These are phyloP conservation scores for Hippotragus niger DNA, from an alignment of 2,113 vertebrate species.

Conservation along the genomic window DNA sequence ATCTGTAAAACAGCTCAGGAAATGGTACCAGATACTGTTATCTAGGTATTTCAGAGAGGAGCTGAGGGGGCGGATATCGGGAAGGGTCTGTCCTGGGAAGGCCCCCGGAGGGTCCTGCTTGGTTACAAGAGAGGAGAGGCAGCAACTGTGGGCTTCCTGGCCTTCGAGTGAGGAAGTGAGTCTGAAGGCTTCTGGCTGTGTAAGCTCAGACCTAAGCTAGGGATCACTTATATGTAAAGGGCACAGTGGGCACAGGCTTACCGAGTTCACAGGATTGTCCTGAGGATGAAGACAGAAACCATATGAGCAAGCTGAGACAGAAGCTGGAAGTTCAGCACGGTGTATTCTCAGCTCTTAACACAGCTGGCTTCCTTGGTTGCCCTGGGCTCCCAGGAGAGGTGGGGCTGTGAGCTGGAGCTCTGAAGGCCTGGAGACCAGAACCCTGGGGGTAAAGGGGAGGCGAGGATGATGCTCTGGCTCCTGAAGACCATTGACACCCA, in stretches of 20 bases:
- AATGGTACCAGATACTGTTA: neutral
- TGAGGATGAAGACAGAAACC: neutral
- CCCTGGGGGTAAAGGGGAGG: fast-evolving
- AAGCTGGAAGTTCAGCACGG: no score
- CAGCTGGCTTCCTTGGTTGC: neutral
- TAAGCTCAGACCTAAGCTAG: neutral
- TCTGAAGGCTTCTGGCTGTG: neutral
- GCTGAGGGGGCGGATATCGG: neutral
- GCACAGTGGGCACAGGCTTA: neutral
- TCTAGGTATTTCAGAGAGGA: neutral
- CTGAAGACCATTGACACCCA: neutral
- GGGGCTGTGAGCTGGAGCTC: neutral
- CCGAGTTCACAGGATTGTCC: neutral
- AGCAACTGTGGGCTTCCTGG: neutral
- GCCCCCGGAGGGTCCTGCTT: neutral
- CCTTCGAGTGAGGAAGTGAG: neutral
- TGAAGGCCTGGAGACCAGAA: neutral
- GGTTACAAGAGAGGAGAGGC: neutral
- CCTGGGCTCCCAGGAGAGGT: neutral
- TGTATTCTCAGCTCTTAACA: neutral
- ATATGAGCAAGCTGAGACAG: neutral
- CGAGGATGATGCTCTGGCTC: neutral
- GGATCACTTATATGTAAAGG: neutral
- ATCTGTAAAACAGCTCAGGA: neutral
- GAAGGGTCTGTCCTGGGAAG: neutral